phyloP scores from a whole-genome alignment of 2,797 vertebrate genomes.

The Parotocinclus haroldoi region DNA sequence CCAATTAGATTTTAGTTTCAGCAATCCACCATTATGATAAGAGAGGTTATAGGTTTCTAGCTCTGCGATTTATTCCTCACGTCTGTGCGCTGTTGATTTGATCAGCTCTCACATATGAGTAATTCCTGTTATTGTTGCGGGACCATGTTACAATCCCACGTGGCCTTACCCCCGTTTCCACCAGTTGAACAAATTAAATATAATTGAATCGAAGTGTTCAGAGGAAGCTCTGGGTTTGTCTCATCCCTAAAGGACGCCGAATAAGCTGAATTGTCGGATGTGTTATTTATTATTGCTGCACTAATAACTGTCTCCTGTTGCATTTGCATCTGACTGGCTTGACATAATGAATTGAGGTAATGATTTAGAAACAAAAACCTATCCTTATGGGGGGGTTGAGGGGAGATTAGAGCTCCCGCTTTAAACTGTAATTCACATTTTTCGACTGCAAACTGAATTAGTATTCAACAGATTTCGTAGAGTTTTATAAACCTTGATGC shows the following conservation, averaged over 20 bases:
- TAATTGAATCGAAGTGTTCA: conserved; percentile 69
- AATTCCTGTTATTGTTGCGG: conserved; percentile 67
- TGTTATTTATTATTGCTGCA: conserved; percentile 10
- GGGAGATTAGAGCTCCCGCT: not conserved
- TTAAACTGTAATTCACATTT: not conserved
- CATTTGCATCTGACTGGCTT: conserved; percentile 12
- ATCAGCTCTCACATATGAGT: conserved; percentile 68
- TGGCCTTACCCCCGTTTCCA: conserved; percentile 4
- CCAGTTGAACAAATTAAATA: conserved; percentile 65
- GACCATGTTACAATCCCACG: conserved; percentile 52
- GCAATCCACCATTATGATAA: no score
- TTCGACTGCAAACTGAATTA: not conserved
- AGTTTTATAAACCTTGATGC: not conserved
- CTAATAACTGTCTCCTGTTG: conserved; percentile 9
- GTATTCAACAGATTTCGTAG: conserved; percentile 5
- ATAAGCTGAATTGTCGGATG: conserved; percentile 62
- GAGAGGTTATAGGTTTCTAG: no score
- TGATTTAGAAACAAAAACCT: conserved; percentile 21
- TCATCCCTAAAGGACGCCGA: conserved; percentile 71
- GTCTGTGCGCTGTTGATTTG: conserved; percentile 53
- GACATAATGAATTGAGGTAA: conserved; percentile 25
- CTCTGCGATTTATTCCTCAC: no score
- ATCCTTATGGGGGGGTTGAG: not conserved
- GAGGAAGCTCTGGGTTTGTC: conserved; percentile 45
- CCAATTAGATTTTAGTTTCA: no score